phyloP scores from a whole-genome alignment of 92 coral and sea anemone genomes.

The Actinostola sp. region DNA sequence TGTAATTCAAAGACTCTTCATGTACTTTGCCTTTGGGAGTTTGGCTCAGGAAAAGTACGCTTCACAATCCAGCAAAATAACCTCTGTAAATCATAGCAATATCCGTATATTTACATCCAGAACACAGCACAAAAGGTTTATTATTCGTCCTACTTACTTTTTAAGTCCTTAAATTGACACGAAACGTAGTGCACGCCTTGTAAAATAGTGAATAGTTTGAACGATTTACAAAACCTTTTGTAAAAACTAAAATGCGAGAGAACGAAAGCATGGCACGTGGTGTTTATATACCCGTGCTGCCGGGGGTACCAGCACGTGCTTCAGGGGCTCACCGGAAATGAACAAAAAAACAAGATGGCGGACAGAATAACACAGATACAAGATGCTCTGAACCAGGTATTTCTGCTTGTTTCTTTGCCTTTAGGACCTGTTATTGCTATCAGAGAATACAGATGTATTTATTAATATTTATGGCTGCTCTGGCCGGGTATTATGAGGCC shows the following conservation, averaged over 20 bases:
- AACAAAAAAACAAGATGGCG: conserved; percentile 78
- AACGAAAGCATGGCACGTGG: conserved; percentile 57
- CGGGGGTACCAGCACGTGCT: conserved; percentile 59
- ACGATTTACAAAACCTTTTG: conserved; percentile 41
- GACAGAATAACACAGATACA: conserved; percentile 96
- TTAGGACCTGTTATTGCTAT: not conserved
- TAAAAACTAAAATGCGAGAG: conserved; percentile 75
- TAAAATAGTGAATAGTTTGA: conserved; percentile 19
- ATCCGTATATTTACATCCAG: not conserved
- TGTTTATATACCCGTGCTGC: conserved; percentile 39
- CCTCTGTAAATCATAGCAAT: too few species aligned
- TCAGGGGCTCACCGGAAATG: conserved; percentile 31
- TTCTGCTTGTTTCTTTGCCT: not conserved
- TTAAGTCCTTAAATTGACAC: conserved; percentile 98
- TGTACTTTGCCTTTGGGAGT: too few species aligned
- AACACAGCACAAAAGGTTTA: not conserved
- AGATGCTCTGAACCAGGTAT: conserved; percentile 95
- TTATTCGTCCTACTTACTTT: conserved; percentile 77
- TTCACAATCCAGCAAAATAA: too few species aligned
- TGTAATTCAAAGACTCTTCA: too few species aligned
- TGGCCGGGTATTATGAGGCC: not conserved
- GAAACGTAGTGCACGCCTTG: conserved; percentile 99
- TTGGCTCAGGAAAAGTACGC: too few species aligned
- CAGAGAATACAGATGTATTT: not conserved
- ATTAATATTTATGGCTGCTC: not conserved